Evolutionary conservation across 2,797 vertebrate genomes (phyloP).

Genomic region (Apodemus agrarius): DNA sequence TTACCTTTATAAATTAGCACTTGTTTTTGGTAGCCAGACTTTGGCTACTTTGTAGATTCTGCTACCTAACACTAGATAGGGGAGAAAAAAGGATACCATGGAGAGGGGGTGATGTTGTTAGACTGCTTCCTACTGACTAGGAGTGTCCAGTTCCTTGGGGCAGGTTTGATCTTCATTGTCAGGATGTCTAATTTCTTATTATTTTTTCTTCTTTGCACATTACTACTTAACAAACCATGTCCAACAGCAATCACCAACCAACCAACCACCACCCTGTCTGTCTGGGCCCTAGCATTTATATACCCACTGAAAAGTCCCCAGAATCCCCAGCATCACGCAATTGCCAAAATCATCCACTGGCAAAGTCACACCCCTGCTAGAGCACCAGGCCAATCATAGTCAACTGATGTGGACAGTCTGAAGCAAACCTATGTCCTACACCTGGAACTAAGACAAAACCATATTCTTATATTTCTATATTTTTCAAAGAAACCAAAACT

Average conservation of each 20-base stretch:
- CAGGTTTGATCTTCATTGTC: no score
- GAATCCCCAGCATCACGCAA: not conserved
- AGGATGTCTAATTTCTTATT: no score
- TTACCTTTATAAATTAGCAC: slow-evolving; percentile 41
- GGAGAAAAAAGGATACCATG: not conserved
- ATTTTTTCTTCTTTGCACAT: no score
- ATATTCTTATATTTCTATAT: no score
- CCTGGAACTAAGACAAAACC: no score
- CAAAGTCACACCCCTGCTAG: not conserved
- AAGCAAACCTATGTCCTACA: not conserved
- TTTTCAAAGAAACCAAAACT: no score
- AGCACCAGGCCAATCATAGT: not conserved
- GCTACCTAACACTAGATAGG: not conserved
- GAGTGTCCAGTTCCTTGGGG: no score
- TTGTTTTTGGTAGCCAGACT: not conserved
- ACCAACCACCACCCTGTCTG: no score
- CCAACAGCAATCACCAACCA: not conserved
- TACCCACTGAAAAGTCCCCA: not conserved
- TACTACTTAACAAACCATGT: not conserved
- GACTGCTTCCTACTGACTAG: no score
- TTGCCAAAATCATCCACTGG: not conserved
- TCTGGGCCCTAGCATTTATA: not conserved
- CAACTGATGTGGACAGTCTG: not conserved
- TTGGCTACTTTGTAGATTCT: not conserved
- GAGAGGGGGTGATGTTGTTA: not conserved